Conservation (phyloP, 1,140 invertebrate species). For the Euura saliciscinereae region DNA sequence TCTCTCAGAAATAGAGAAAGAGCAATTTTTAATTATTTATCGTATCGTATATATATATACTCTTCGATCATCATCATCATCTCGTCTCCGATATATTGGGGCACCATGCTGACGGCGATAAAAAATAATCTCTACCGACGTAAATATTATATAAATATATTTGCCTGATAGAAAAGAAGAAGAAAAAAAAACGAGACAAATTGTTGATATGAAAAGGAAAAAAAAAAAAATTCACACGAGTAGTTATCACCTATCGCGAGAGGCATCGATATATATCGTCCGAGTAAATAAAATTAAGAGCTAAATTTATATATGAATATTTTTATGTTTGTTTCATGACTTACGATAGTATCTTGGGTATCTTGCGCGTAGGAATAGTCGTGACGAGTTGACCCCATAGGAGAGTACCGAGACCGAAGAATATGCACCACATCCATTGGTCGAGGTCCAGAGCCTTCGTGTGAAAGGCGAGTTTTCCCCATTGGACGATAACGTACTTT, state of each 20-base stretch:
- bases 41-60: not conserved
- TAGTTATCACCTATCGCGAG: constrained; percentile 21
- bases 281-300: too few species aligned
- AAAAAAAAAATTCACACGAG: constrained; percentile 23
- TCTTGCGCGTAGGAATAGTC: constrained; percentile 91
- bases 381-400: constrained; percentile 98
- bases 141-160: not conserved
- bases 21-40: not conserved
- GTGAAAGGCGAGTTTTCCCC: constrained; percentile 95
- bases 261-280: constrained; percentile 5
- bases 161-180: constrained; percentile 11
- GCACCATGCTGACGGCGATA: too few species aligned
- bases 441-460: constrained; percentile 88
- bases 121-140: not conserved
- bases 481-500: constrained; percentile 95
- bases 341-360: constrained; percentile 93
- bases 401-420: constrained; percentile 94
- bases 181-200: constrained; percentile 22
- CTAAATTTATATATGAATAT: not conserved
- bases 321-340: constrained; percentile 50
- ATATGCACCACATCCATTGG: constrained; percentile 99
- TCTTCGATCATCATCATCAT: not conserved
- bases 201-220: not conserved
- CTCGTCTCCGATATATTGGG: too few species aligned
- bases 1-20: too few species aligned